Percentiles rank a stretch among this genome's conserved stretches.
Conservation (phyloP, 2,113 vertebrate species). For the Pteropus alecto region DNA sequence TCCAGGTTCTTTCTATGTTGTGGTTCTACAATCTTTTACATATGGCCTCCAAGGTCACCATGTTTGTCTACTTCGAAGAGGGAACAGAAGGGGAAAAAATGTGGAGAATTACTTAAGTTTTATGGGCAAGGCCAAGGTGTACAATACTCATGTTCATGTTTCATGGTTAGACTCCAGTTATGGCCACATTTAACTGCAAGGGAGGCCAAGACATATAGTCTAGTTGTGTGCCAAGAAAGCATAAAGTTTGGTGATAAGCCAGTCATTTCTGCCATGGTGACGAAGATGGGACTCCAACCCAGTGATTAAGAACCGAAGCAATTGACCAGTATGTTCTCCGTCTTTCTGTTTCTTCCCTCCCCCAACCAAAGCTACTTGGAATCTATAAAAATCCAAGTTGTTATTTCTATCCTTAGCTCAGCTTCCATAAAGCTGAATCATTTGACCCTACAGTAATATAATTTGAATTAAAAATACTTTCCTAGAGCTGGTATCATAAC, state of each 20-base stretch:
- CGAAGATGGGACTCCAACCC: background rate
- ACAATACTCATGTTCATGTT: background rate
- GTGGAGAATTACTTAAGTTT: background rate
- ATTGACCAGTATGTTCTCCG: background rate
- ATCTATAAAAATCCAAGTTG: background rate
- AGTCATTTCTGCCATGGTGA: background rate
- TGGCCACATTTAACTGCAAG: background rate
- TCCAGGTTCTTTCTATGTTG: background rate
- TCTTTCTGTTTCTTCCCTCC: background rate
- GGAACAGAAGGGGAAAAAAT: background rate
- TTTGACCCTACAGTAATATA: background rate
- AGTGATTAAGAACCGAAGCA: background rate
- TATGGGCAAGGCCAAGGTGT: background rate
- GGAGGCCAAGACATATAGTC: background rate
- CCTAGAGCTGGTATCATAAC: background rate
- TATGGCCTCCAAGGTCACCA: background rate
- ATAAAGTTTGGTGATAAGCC: background rate
- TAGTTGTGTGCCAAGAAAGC: background rate
- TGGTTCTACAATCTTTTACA: background rate
- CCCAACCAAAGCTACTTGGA: background rate
- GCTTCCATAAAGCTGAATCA: background rate
- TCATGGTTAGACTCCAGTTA: background rate
- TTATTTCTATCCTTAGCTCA: background rate
- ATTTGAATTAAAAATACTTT: constrained; percentile 31
- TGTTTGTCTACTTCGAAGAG: background rate